Evolutionary conservation across 1,140 invertebrate species (phyloP).

Genomic region (Drosophila arizonae): DNA sequence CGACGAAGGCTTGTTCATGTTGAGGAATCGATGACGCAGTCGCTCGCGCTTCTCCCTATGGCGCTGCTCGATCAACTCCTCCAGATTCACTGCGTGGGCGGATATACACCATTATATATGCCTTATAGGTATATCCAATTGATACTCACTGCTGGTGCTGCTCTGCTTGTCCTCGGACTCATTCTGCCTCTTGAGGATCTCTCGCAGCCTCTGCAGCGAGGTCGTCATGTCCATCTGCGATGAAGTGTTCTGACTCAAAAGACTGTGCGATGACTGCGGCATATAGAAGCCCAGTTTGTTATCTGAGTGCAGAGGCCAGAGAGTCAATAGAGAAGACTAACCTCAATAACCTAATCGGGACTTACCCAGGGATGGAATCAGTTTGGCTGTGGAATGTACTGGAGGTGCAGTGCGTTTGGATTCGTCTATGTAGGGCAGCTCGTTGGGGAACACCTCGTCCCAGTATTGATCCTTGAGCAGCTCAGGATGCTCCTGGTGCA

Average conservation of each 20-base stretch:
- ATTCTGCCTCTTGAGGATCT: not conserved
- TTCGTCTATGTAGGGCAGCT: constrained; percentile 91
- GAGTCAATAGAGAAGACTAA: not conserved
- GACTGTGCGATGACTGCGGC: not conserved
- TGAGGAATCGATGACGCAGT: constrained; percentile 55
- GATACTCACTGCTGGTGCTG: constrained; percentile 6
- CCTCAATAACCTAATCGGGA: no score
- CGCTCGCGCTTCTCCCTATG: constrained; percentile 53
- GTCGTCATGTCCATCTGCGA: not conserved
- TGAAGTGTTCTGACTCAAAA: not conserved
- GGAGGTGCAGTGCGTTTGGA: constrained; percentile 89
- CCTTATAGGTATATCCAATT: not conserved
- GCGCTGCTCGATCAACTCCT: constrained; percentile 62
- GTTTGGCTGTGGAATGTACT: constrained; percentile 90
- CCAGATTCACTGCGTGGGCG: constrained; percentile 45
- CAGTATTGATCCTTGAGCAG: constrained; percentile 93
- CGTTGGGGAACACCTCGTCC: constrained; percentile 92
- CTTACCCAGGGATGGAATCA: constrained; percentile 69
- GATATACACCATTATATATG: not conserved
- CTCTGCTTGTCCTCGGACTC: not conserved
- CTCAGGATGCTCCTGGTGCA: constrained; percentile 95
- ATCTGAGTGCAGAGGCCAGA: not conserved
- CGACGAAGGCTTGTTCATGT: constrained; percentile 29
- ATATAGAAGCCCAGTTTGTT: not conserved
- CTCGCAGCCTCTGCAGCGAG: not conserved